Percentiles rank a stretch among this genome's conserved stretches.
Conservation (phyloP, 1,140 invertebrate species). For the Riptortus pedestris region DNA sequence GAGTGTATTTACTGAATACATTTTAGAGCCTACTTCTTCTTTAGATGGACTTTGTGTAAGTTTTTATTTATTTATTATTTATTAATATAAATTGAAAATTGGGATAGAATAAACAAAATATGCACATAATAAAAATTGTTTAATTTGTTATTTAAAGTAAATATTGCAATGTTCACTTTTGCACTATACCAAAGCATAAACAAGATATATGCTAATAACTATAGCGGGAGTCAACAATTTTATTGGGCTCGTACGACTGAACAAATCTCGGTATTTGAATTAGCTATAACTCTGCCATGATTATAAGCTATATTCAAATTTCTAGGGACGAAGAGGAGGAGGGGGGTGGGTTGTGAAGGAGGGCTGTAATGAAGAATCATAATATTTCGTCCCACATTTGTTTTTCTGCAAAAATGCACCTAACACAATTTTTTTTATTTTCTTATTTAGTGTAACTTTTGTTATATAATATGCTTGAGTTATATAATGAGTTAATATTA, state of each 20-base stretch:
- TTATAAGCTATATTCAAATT: no score
- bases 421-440: background rate
- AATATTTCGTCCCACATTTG: no score
- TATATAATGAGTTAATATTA: no score
- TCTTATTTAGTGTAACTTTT: background rate
- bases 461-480: background rate
- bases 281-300: no score
- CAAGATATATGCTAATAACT: no score
- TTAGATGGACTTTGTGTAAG: constrained; percentile 7
- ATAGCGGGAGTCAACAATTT: no score
- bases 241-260: no score
- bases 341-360: background rate
- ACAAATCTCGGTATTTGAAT: no score
- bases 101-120: background rate
- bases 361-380: no score
- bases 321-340: background rate
- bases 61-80: background rate
- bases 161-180: background rate
- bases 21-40: background rate
- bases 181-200: background rate
- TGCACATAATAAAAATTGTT: no score
- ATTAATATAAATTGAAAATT: background rate
- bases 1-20: constrained; percentile 14
- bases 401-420: no score
- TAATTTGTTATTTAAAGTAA: no score